Evolutionary conservation across 2,113 vertebrate genomes (phyloP).

Genomic region (Scomber japonicus): DNA sequence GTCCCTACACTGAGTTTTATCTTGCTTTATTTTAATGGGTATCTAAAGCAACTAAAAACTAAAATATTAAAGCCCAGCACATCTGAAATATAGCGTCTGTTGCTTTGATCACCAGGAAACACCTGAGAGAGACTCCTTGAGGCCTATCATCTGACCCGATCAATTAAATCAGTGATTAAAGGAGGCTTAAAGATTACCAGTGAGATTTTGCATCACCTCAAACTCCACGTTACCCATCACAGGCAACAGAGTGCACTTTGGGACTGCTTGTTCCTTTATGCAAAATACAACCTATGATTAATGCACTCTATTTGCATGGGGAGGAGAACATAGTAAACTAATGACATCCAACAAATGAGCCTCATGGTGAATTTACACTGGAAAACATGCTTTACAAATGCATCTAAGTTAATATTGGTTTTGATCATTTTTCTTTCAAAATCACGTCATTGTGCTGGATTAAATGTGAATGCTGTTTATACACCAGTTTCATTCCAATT

Average conservation of each 20-base stretch:
- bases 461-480: conserved; percentile 47
- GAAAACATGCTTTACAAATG: conserved; percentile 45
- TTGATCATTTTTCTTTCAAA: conserved; percentile 39
- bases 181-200: conserved; percentile 22
- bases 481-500: conserved; percentile 26
- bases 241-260: conserved; percentile 3
- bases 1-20: too few relatives aligned
- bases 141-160: conserved; percentile 36
- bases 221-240: not conserved
- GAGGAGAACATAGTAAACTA: conserved; percentile 52
- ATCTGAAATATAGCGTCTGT: not conserved
- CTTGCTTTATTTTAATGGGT: too few relatives aligned
- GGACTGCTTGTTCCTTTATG: conserved; percentile 29
- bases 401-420: conserved; percentile 28
- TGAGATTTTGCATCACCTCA: conserved; percentile 8
- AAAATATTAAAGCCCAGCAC: too few relatives aligned
- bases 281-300: conserved; percentile 65
- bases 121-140: conserved; percentile 24
- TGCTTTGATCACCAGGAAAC: conserved; percentile 45
- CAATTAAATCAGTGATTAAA: conserved; percentile 57
- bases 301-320: conserved; percentile 62
- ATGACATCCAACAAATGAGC: conserved; percentile 68
- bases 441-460: conserved; percentile 38
- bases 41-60: too few relatives aligned
- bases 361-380: conserved; percentile 15